Base-by-base conservation (phyloP, 1,140 invertebrate species). In the Monochamus saltuarius region DNA sequence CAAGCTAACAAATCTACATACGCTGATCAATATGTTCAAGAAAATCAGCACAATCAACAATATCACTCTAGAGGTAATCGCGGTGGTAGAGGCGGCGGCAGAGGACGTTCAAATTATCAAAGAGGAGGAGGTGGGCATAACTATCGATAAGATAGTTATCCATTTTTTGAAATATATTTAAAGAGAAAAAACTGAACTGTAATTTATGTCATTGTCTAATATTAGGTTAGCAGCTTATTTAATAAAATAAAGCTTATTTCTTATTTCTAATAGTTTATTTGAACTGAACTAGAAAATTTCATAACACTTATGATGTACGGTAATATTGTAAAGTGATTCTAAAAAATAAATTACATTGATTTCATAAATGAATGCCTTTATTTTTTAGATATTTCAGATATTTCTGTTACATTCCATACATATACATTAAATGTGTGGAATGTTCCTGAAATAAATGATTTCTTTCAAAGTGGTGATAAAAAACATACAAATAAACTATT, bases 1-100 rank as follows among this genome's bases (percentile, higher is more conserved):
- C 74, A 75, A 66, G 61, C 66, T 16, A 67, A 67, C 40, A 72
- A 69, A 38, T 59, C 57, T 9, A 72, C 67, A 4, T 77, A 77
- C 52, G 72, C 75, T 11, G 75, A 77, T 67, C 73, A 77, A 51
- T 77, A 75, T 61, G 74, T 75, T 35, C 69, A 75, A 60, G 75
- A 77, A 47, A 68, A 57, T 35, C 63, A 73, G 35, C 67, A 71
- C 51, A 75, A 75, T 70, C 70, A 74, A 46, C 70, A 77, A 42
- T 70, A 76, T 60, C 62, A 71, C 38, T 54, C 58, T 3, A 60
- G 65, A 46, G 61, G 62, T 16, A 56, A 52, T 13, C 35, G 54
- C 16, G 57, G 53, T 45, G 45, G 9, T n/a, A 60, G 40, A 38
- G 55, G 61, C 37, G n/a, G n/a, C 19, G 10, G 13, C 22, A 62